Evolutionary conservation across 1,140 invertebrate genomes (phyloP), one percentile per base, ranked within the genome.

Genomic region (Drosophila persimilis): DNA sequence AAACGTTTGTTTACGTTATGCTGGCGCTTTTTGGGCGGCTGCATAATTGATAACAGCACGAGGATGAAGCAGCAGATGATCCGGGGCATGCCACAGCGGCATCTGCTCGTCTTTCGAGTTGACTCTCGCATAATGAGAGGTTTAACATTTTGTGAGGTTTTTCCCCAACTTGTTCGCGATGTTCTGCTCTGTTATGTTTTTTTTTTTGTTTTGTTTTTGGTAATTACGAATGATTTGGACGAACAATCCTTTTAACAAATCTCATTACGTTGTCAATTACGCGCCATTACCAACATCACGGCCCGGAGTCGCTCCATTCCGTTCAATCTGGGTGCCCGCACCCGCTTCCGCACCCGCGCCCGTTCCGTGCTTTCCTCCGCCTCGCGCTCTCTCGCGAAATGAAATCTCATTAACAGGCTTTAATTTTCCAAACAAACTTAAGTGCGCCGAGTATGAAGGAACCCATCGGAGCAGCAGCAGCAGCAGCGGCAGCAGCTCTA

Each of bases 341-440:
- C 2, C 31, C 31, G 4, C 3, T 15, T 15, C 17, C 17, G 17
- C 2, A 8, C 2, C 31, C 31, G 0, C 3, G 24, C 24, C 3
- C 24, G 3, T 24, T 24, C 24, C 31, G 31, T 9, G 8, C 31
- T 9, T 31, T 31, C 8, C 31, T 3, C 31, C 3, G 24, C 4
- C 5, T 26, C 24, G 24, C 24, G 24, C 5, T 26, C 24, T 26
- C 31, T 39, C 35, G 17, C 72, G 54, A 53, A 73, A 76, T 71
- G 67, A 79, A 88, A 88, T 88, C 83, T 83, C 83, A 88, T 88
- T 88, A 88, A 83, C 80, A 74, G 83, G 73, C 74, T 79, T 88
- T 61, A 88, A 88, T 76, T 73, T 79, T 88, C 72, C 57, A 51
- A 66, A 58, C 64, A 73, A 73, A 65, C 61, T 69, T 80, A 75